A percentile compares a stretch with the other conserved stretches of the same genome.
phyloP scores from a whole-genome alignment of 2,113 vertebrate species.

The Apus apus region DNA sequence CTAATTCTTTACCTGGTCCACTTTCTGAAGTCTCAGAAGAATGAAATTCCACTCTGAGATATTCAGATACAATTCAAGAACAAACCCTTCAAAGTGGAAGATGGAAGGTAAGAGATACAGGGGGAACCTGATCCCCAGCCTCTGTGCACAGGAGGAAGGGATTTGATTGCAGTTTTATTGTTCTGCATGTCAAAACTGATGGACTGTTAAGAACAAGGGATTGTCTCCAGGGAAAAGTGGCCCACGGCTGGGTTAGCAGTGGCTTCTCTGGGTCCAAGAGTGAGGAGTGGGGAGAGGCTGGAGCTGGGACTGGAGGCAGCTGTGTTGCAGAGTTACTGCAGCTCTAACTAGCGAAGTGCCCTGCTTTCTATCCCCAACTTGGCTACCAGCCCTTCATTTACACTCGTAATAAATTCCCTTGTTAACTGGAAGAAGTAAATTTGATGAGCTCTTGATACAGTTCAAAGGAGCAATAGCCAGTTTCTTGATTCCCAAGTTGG shows the following conservation, averaged over 20 bases:
- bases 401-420: not conserved
- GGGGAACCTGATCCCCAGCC: conserved; percentile 21
- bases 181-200: conserved; percentile 27
- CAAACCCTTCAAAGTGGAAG: conserved; percentile 42
- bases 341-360: not conserved
- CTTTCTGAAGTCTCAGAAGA: conserved; percentile 44
- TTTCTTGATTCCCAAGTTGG: conserved; percentile 15
- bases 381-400: not conserved
- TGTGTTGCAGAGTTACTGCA: rapidly evolving
- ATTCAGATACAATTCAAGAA: conserved; percentile 41
- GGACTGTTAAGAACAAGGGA: not conserved
- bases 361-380: not conserved
- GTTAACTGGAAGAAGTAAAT: conserved; percentile 38
- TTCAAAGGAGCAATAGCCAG: conserved; percentile 41
- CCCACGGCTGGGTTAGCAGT: not conserved
- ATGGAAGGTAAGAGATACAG: conserved; percentile 47
- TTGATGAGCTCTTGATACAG: conserved; percentile 44
- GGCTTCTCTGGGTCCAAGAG: not conserved
- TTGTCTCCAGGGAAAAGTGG: not conserved
- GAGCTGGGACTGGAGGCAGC: not conserved
- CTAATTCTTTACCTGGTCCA: conserved; percentile 5
- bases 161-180: conserved; percentile 56
- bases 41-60: conserved; percentile 65
- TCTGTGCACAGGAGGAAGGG: not conserved
- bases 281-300: not conserved